phyloP scores from a whole-genome alignment of 1,140 invertebrate species.

The Drosophila fuyamai region DNA sequence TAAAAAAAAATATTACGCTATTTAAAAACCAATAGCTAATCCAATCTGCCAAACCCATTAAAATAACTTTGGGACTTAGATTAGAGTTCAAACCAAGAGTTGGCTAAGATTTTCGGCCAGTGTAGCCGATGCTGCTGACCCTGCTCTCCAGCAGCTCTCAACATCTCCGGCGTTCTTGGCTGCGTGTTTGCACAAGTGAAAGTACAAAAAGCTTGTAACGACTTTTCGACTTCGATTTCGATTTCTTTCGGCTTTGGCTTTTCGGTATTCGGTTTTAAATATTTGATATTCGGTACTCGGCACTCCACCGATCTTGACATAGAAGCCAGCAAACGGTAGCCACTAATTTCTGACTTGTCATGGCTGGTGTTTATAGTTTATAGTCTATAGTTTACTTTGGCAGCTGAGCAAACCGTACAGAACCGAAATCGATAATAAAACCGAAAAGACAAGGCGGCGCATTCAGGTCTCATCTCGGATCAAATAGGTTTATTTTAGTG shows the following conservation, averaged over 20 bases:
- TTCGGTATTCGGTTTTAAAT: not conserved
- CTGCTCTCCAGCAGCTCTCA: constrained; percentile 21
- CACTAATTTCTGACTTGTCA: constrained; percentile 22
- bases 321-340: constrained; percentile 56
- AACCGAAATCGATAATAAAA: constrained; percentile 33
- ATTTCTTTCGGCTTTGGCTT: constrained; percentile 21
- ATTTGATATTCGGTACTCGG: not conserved
- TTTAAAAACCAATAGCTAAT: too few species aligned
- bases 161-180: constrained; percentile 54
- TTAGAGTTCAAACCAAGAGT: too few species aligned
- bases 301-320: constrained; percentile 69
- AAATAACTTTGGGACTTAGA: too few species aligned
- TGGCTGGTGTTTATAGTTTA: constrained; percentile 12
- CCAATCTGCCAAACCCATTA: too few species aligned
- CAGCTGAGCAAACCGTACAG: constrained; percentile 37
- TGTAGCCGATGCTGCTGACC: constrained; percentile 28
- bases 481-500: constrained; percentile 41
- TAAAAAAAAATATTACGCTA: too few species aligned
- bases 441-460: constrained; percentile 20
- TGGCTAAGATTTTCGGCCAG: constrained; percentile 1
- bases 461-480: constrained; percentile 17
- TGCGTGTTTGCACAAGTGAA: constrained; percentile 77
- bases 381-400: constrained; percentile 15
- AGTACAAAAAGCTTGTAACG: constrained; percentile 69
- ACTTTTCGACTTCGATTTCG: constrained; percentile 39